Conservation (phyloP, 2,888 invertebrate species). For the Chesias legatella region DNA sequence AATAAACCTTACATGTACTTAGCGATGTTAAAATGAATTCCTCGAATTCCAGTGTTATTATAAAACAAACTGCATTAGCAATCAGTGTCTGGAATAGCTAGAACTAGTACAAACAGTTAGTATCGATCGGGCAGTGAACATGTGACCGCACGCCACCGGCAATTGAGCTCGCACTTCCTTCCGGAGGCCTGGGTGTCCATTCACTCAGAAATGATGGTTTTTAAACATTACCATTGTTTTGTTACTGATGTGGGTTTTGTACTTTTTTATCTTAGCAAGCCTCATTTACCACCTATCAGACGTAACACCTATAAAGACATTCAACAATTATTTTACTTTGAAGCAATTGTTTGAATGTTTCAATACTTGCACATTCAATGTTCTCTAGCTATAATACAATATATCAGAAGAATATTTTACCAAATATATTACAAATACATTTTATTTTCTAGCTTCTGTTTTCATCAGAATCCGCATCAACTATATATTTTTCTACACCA, state of each 20-base stretch:
- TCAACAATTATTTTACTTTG: no score
- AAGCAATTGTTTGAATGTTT: no score
- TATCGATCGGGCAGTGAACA: conserved; percentile 54
- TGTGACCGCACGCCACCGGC: conserved; percentile 54
- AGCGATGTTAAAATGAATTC: no score
- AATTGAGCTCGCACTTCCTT: conserved; percentile 72
- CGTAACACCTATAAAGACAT: no score
- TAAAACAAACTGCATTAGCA: conserved; percentile 26
- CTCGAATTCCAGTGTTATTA: conserved; percentile 15
- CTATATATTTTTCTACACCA: conserved; percentile 27
- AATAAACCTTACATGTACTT: no score
- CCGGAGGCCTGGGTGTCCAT: conserved; percentile 51
- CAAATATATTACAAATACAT: conserved; percentile 7
- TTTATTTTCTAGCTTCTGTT: conserved; percentile 7
- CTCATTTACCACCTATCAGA: no score
- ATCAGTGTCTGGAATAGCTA: conserved; percentile 26
- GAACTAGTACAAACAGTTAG: conserved; percentile 35
- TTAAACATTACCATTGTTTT: conserved; percentile 31
- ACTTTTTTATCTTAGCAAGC: no score
- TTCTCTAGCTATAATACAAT: no score
- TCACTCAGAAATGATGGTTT: conserved; percentile 42
- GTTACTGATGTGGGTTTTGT: conserved; percentile 15
- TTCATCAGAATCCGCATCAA: conserved; percentile 16
- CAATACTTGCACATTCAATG: no score
- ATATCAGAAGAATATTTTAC: conserved; percentile 1